Evolutionary conservation across 2,888 invertebrate species (phyloP).

Genomic region (Limenitis camilla): DNA sequence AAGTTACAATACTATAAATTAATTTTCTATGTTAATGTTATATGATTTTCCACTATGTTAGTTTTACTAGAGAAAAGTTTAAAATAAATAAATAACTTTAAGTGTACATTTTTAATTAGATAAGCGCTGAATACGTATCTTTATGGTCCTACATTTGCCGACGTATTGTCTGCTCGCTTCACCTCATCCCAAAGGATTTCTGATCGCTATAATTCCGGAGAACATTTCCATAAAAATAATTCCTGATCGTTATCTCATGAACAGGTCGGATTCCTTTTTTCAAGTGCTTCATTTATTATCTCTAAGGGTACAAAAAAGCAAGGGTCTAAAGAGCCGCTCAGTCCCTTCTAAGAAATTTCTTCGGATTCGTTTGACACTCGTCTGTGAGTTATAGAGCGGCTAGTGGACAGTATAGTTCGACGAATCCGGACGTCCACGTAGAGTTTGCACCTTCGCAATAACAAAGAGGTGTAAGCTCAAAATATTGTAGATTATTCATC

Average conservation of each 20-base stretch:
- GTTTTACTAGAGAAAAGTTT: too few species aligned
- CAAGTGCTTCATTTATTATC: constrained; percentile 71
- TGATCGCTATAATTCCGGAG: constrained; percentile 69
- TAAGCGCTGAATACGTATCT: constrained; percentile 36
- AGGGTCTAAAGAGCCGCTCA: constrained; percentile 69
- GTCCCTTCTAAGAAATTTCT: constrained; percentile 67
- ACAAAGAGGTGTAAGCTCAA: constrained; percentile 64
- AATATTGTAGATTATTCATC: constrained; percentile 28
- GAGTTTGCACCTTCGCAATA: constrained; percentile 34
- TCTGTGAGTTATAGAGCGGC: constrained; percentile 65
- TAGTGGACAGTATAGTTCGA: constrained; percentile 53
- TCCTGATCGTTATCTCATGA: constrained; percentile 68
- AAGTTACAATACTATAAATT: too few species aligned
- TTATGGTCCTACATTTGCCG: constrained; percentile 46
- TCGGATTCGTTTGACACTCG: constrained; percentile 69
- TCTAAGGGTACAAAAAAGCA: constrained; percentile 64
- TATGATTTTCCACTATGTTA: too few species aligned
- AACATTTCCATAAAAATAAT: constrained; percentile 73
- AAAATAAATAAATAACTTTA: background rate
- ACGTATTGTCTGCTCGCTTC: constrained; percentile 70
- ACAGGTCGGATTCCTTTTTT: constrained; percentile 71
- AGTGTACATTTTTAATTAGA: constrained; percentile 33
- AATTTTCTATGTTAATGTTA: too few species aligned
- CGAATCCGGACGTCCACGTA: constrained; percentile 44
- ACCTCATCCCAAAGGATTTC: constrained; percentile 68